Conservation (phyloP, 2,888 invertebrate species). For the Tuberolachnus salignus region DNA sequence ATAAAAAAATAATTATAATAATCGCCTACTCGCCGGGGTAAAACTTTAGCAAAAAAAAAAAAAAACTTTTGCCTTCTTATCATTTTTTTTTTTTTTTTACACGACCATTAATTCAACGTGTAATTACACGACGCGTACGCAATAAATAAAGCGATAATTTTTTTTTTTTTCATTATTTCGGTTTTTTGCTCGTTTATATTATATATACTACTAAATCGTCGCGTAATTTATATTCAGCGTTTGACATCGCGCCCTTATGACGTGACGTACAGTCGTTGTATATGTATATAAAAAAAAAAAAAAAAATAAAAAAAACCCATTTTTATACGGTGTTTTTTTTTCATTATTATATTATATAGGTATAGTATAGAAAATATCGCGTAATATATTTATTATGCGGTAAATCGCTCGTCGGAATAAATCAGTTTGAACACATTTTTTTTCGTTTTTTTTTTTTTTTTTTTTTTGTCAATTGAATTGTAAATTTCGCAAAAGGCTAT, state of each 20-base stretch:
- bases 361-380: too few species aligned
- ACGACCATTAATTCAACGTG: conserved; percentile 23
- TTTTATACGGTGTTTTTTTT: too few species aligned
- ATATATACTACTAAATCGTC: not conserved
- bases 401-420: too few species aligned
- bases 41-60: not conserved
- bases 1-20: not conserved
- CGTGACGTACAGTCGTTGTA: not conserved
- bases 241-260: not conserved
- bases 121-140: not conserved
- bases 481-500: too few species aligned
- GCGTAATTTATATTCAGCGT: conserved; percentile 8
- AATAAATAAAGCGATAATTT: conserved; percentile 2
- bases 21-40: not conserved
- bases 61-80: conserved; percentile 19
- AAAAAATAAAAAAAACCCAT: too few species aligned
- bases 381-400: too few species aligned
- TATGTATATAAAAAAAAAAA: not conserved
- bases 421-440: too few species aligned
- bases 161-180: not conserved
- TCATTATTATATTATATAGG: too few species aligned
- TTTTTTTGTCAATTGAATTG: too few species aligned
- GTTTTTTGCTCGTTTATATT: not conserved
- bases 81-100: conserved; percentile 2
- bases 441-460: too few species aligned